Conservation (phyloP, 2,113 vertebrate species). For the Polyodon spathula region DNA sequence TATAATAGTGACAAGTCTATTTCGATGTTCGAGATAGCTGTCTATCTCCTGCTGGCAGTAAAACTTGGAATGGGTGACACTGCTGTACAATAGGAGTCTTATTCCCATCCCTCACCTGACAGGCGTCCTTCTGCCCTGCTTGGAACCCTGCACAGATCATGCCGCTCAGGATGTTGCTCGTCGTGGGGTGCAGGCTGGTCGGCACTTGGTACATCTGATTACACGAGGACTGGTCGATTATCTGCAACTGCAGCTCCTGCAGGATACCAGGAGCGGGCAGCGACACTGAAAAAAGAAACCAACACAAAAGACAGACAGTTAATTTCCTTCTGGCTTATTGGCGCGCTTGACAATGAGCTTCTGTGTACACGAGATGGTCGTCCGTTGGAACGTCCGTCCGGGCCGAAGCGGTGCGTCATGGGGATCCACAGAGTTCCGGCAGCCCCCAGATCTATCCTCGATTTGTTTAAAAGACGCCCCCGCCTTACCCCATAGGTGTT, state of each 20-base stretch:
- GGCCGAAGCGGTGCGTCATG: not conserved
- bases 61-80: too few relatives aligned
- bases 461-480: too few relatives aligned
- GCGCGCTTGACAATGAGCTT: not conserved
- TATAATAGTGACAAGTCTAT: too few relatives aligned
- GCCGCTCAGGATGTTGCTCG: constrained; percentile 42
- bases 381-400: not conserved
- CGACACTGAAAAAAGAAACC: constrained; percentile 34
- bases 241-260: constrained; percentile 56
- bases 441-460: too few relatives aligned
- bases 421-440: not conserved
- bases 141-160: constrained; percentile 62
- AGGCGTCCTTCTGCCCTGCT: constrained; percentile 54
- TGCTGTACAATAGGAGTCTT: too few relatives aligned
- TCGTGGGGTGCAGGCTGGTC: constrained; percentile 8
- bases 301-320: too few relatives aligned
- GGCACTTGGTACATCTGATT: constrained; percentile 42
- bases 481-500: too few relatives aligned
- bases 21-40: too few relatives aligned
- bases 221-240: constrained; percentile 49
- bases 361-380: not conserved
- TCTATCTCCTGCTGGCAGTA: too few relatives aligned
- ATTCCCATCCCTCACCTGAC: constrained; percentile 43
- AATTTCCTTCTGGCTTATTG: too few relatives aligned
- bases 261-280: constrained; percentile 37